Conservation (phyloP, 2,113 vertebrate species). For the Oreochromis tanganicae region DNA sequence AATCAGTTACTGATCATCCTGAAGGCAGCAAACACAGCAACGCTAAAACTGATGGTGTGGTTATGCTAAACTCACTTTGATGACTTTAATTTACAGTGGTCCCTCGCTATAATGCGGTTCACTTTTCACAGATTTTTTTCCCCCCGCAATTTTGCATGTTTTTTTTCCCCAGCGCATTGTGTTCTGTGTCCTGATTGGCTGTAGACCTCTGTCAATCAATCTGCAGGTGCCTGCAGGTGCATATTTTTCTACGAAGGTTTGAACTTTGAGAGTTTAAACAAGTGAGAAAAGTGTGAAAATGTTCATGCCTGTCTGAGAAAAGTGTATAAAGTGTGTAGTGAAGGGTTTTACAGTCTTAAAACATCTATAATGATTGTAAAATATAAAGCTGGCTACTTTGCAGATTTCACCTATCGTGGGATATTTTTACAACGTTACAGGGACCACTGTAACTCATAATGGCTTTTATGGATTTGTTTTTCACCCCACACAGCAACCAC, state of each 20-base stretch:
- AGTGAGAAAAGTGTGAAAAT: neutral
- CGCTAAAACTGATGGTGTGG: too few species aligned
- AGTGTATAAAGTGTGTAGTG: neutral
- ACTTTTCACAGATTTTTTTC: too few species aligned
- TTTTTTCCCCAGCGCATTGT: too few species aligned
- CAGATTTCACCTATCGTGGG: accelerated
- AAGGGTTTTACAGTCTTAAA: accelerated
- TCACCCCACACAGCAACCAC: neutral
- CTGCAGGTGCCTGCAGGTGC: too few species aligned
- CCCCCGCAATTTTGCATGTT: too few species aligned
- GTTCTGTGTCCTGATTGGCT: too few species aligned
- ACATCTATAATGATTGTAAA: neutral
- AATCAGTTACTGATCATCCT: too few species aligned
- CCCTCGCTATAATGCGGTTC: too few species aligned
- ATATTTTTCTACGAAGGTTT: accelerated
- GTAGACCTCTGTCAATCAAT: too few species aligned
- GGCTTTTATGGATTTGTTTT: neutral
- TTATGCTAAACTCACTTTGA: too few species aligned
- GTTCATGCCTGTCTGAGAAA: accelerated
- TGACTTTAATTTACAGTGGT: too few species aligned
- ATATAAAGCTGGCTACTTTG: neutral
- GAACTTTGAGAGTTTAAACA: neutral
- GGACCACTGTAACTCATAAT: neutral
- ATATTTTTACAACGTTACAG: neutral
- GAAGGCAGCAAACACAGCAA: too few species aligned